Percentiles rank a stretch among this genome's conserved stretches.
These are phyloP conservation scores for Eupithecia centaureata DNA, from an alignment of 2,888 invertebrate species.

Conservation along the genomic window DNA sequence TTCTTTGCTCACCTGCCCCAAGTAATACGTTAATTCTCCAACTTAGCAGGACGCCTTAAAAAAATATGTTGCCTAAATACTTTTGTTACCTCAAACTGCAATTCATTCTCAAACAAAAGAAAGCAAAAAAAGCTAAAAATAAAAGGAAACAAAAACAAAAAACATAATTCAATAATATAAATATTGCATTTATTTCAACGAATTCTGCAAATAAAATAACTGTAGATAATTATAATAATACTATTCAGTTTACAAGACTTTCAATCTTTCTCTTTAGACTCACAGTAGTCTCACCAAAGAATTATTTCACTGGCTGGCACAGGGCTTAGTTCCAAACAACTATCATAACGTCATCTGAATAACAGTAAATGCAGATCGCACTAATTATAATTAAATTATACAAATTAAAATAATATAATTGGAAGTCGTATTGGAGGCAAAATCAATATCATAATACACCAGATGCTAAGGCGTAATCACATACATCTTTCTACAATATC, in stretches of 20 bases:
- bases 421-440: conserved; percentile 80
- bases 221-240: conserved; percentile 83
- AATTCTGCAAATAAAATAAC: conserved; percentile 83
- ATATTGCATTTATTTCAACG: conserved; percentile 85
- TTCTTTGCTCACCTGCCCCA: conserved; percentile 63
- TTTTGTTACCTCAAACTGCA: conserved; percentile 55
- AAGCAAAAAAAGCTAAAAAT: conserved; percentile 57
- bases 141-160: conserved; percentile 73
- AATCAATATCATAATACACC: conserved; percentile 67
- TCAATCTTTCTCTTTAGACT: conserved; percentile 66
- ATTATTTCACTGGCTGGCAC: conserved; percentile 78
- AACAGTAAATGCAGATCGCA: conserved; percentile 83
- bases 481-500: conserved; percentile 61
- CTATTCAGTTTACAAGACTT: conserved; percentile 81
- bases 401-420: conserved; percentile 80
- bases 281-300: conserved; percentile 64
- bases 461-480: conserved; percentile 61
- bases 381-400: conserved; percentile 80
- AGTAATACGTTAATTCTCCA: conserved; percentile 57
- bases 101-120: conserved; percentile 49
- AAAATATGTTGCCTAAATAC: conserved; percentile 49
- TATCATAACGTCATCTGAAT: conserved; percentile 75
- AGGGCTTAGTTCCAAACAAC: conserved; percentile 74
- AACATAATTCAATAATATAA: conserved; percentile 84
- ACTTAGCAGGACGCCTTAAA: conserved; percentile 57